Evolutionary conservation across 2,888 invertebrate genomes (phyloP), one percentile per base, ranked within the genome.

Genomic region (Epistrophe grossulariae): DNA sequence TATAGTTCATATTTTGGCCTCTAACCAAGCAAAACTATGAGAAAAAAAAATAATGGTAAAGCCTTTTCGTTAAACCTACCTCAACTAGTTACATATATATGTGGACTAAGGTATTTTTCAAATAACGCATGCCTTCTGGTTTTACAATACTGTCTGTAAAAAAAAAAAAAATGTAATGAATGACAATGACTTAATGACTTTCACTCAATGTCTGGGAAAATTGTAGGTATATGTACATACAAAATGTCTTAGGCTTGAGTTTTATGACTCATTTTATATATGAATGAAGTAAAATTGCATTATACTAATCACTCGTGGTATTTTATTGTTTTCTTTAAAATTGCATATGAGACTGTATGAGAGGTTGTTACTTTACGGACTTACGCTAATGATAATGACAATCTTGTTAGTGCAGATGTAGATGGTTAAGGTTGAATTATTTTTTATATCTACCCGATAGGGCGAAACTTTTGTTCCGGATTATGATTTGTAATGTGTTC

Each of bases 161-260:
- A 6, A 24, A n/a, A 66, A 48, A 48, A 66, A 35, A 35, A 38
- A 68, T 19, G 7, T 50, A 50, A 50, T 70, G 70, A 60, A 50
- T 77, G 76, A 60, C 82, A 82, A 82, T 72, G 72, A 66, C 82
- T 78, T 82, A 82, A 82, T 78, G 82, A 82, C 82, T 82, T 82
- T 82, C 82, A 78, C 82, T 72, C 6, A 35, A 50, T 50, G 77
- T 72, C 78, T 77, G 82, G 66, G 77, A 48, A 60, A 17, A 38
- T 38, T 17, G 5, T 15, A 24, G 4, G 1, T 7, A 52, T 28
- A n/a, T 5, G 5, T 13, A 50, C 4, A 50, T 10, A 17, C n/a
- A 35, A 11, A 35, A 24, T 19, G 19, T 52, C 62, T 70, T 59
- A 19, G 48, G 48, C 48, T 31, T 19, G 38, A 57, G 43, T 31